phyloP scores from a whole-genome alignment of 2,797 vertebrate genomes.

The Intellagama lesueurii region DNA sequence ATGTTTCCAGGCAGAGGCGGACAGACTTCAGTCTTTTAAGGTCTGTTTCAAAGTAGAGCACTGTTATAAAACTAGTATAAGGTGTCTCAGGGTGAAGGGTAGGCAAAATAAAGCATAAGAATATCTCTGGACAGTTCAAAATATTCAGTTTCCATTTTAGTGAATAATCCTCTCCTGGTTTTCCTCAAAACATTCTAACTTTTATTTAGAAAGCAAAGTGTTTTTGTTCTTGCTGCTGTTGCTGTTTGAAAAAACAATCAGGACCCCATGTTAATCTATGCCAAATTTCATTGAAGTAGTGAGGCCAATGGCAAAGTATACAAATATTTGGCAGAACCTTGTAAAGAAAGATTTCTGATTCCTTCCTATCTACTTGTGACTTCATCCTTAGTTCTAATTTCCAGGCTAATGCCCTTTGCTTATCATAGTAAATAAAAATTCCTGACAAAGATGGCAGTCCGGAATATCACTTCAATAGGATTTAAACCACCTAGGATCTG shows the following conservation, averaged over 20 bases:
- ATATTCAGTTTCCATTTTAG: background rate
- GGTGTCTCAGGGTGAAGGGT: background rate
- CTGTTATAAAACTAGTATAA: background rate
- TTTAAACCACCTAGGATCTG: slow-evolving; percentile 7
- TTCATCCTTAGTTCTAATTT: background rate
- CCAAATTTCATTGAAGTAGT: background rate
- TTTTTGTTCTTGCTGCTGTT: background rate
- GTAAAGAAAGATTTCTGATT: background rate
- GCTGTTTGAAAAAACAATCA: background rate
- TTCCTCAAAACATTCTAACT: background rate
- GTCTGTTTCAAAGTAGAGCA: background rate
- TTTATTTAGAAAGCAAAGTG: slow-evolving; percentile 1
- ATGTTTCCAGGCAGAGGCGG: background rate
- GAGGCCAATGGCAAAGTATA: background rate
- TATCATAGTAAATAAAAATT: background rate
- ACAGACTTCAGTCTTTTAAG: background rate
- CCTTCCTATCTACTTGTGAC: background rate
- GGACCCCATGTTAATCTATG: background rate
- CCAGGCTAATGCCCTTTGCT: background rate
- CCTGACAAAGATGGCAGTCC: background rate
- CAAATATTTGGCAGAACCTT: background rate
- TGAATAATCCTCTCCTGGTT: background rate
- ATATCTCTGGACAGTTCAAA: background rate
- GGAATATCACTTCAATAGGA: background rate
- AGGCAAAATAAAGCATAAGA: background rate